These are phyloP conservation scores for Equus quagga DNA, from an alignment of 2,113 vertebrate species.

Conservation along the genomic window DNA sequence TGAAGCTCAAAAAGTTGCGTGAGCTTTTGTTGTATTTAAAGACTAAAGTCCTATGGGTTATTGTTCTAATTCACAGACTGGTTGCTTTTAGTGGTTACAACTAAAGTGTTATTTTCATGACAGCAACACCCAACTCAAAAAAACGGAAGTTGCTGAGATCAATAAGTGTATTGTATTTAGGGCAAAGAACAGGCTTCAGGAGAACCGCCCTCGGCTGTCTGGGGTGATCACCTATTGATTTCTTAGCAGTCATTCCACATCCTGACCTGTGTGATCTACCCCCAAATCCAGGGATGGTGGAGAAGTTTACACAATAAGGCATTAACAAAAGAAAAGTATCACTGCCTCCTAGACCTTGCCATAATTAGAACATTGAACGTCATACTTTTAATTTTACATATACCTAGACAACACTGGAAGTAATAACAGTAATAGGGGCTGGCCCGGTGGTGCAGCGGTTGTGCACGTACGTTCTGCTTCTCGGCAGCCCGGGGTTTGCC, in stretches of 20 bases:
- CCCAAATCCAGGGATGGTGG: not conserved
- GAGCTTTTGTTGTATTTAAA: conserved; percentile 34
- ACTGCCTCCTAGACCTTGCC: not conserved
- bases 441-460: too few species aligned
- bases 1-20: not conserved
- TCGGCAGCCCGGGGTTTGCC: too few species aligned
- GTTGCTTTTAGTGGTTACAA: conserved; percentile 19
- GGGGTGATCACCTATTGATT: not conserved
- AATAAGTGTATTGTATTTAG: not conserved
- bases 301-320: not conserved
- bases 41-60: not conserved
- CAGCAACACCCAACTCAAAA: conserved; percentile 35
- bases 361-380: conserved; percentile 10
- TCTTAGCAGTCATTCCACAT: not conserved
- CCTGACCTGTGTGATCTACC: not conserved
- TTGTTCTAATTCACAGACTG: conserved; percentile 9
- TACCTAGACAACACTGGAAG: conserved; percentile 13
- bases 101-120: conserved; percentile 52
- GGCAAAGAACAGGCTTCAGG: conserved; percentile 25
- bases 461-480: too few species aligned
- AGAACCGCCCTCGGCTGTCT: not conserved
- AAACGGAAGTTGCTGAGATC: conserved; percentile 40
- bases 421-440: not conserved
- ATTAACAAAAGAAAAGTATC: not conserved
- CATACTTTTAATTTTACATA: not conserved